A percentile compares a stretch with the other conserved stretches of the same genome.
Evolutionary conservation across 2,113 vertebrate genomes (phyloP).

Genomic region (Hypomesus transpacificus): DNA sequence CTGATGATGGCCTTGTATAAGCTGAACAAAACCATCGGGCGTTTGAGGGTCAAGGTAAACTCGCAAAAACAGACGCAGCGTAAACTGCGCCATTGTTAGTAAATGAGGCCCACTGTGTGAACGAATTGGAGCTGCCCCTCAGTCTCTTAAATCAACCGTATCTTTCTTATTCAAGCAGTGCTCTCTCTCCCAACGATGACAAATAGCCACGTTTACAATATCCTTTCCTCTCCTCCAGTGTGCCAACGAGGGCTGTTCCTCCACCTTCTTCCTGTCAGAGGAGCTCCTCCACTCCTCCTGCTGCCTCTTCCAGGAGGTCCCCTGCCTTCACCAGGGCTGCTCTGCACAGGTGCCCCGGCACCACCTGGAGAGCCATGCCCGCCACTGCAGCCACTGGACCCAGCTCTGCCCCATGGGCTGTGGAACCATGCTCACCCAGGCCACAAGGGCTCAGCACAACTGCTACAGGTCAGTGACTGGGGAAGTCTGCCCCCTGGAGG

Average conservation of each 20-base stretch:
- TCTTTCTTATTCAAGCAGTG: too few relatives aligned
- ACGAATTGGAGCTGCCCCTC: too few relatives aligned
- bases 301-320: constrained; percentile 57
- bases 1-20: constrained; percentile 62
- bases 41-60: constrained; percentile 69
- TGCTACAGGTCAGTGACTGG: constrained; percentile 47
- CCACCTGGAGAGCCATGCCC: constrained; percentile 51
- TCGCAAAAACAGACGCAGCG: too few relatives aligned
- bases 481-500: not conserved
- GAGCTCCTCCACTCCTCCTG: constrained; percentile 58
- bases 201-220: not conserved
- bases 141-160: too few relatives aligned
- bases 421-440: constrained; percentile 46
- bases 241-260: constrained; percentile 67
- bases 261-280: constrained; percentile 61
- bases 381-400: constrained; percentile 47
- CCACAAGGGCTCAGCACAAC: constrained; percentile 51
- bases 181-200: too few relatives aligned
- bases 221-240: constrained; percentile 51
- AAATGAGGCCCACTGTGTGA: too few relatives aligned
- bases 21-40: constrained; percentile 65
- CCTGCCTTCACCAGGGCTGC: constrained; percentile 69
- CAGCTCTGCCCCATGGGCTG: constrained; percentile 62
- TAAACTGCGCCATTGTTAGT: too few relatives aligned
- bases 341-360: constrained; percentile 37